Percentiles rank a stretch among this genome's conserved stretches.
phyloP scores from a whole-genome alignment of 1,140 invertebrate genomes.

The Agrypnia vestita region DNA sequence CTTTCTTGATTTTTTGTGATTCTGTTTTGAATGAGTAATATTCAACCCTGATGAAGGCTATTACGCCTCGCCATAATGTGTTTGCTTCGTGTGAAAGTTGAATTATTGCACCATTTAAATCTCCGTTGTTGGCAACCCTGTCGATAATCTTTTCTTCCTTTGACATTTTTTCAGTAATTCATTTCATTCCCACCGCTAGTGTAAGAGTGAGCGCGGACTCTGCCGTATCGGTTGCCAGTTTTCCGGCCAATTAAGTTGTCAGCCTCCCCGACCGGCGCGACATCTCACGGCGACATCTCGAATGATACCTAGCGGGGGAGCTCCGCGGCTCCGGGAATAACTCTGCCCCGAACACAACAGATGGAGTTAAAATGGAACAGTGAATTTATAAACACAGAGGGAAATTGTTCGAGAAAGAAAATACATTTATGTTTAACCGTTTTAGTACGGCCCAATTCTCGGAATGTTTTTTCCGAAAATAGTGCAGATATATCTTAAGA shows the following conservation, averaged over 20 bases:
- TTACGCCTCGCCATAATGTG: too few species aligned
- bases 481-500: too few species aligned
- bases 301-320: slow-evolving; percentile 17
- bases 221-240: slow-evolving; percentile 49
- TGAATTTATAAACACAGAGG: background rate
- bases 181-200: slow-evolving; percentile 14
- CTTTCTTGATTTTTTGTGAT: too few species aligned
- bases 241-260: slow-evolving; percentile 50
- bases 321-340: background rate
- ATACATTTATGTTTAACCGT: background rate
- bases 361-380: too few species aligned
- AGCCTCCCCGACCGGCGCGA: slow-evolving; percentile 31
- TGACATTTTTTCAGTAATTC: slow-evolving; percentile 30
- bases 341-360: background rate
- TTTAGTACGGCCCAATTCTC: background rate
- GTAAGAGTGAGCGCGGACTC: slow-evolving; percentile 20
- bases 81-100: too few species aligned
- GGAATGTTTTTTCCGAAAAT: too few species aligned
- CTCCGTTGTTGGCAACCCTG: slow-evolving; percentile 5
- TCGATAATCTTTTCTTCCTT: slow-evolving; percentile 38
- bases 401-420: background rate
- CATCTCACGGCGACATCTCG: slow-evolving; percentile 44
- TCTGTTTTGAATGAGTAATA: too few species aligned
- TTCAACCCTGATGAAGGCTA: too few species aligned
- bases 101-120: too few species aligned